A percentile compares a stretch with the other conserved stretches of the same genome.
Conservation (phyloP, 2,797 vertebrate genomes). For the Lemur catta region DNA sequence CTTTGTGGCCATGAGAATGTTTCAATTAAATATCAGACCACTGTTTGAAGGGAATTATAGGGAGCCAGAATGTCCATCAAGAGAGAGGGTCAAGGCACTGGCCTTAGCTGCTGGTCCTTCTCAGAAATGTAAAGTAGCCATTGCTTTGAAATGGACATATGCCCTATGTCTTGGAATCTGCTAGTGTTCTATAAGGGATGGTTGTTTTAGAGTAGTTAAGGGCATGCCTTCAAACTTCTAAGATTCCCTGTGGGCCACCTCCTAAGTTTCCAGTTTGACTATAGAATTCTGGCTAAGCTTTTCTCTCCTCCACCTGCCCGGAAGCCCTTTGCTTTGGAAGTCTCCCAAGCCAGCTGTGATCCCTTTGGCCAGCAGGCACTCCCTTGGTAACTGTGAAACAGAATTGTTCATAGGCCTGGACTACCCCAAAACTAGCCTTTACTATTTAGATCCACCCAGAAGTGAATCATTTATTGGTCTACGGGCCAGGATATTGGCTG, state of each 20-base stretch:
- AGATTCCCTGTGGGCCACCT: background rate
- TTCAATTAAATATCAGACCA: background rate
- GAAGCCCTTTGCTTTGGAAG: background rate
- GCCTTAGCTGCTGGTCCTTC: background rate
- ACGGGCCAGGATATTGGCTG: background rate
- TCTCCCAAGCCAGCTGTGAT: background rate
- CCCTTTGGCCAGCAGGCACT: background rate
- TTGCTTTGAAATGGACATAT: background rate
- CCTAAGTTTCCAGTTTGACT: background rate
- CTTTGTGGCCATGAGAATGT: background rate
- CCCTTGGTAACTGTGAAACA: background rate
- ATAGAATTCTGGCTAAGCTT: background rate
- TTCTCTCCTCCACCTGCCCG: background rate
- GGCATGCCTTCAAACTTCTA: background rate
- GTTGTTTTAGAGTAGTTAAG: background rate
- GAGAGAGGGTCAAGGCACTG: background rate
- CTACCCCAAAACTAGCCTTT: background rate
- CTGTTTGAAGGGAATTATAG: background rate
- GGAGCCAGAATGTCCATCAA: background rate
- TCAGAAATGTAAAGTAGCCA: background rate
- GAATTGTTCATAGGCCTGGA: background rate
- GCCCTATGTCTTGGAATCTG: background rate
- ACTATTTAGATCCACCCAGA: slow-evolving; percentile 35
- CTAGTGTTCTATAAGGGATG: background rate
- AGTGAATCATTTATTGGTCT: slow-evolving; percentile 37